phyloP scores from a whole-genome alignment of 2,797 vertebrate genomes.

The Pangasius larnaudii region DNA sequence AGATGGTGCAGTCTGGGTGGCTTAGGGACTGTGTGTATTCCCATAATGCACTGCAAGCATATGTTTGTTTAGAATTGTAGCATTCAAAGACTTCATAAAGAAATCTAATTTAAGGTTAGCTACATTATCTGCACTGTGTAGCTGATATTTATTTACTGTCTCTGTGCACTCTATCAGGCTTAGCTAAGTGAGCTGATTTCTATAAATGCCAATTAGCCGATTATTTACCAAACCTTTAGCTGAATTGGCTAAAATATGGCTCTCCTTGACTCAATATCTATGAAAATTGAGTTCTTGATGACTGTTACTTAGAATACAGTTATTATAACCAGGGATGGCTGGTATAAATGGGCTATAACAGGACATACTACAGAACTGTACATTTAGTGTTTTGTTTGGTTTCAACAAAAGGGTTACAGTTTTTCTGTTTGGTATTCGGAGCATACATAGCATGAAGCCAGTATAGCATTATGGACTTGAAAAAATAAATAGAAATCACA shows the following conservation, averaged over 20 bases:
- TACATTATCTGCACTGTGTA: background rate
- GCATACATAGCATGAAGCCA: background rate
- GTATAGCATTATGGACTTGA: background rate
- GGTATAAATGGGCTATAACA: background rate
- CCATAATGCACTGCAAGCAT: background rate
- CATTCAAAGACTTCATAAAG: background rate
- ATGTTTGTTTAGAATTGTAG: background rate
- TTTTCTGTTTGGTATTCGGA: background rate
- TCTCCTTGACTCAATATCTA: background rate
- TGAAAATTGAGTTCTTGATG: background rate
- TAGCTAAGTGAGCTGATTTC: background rate
- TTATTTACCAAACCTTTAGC: background rate
- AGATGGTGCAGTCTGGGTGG: background rate
- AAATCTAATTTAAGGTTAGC: background rate
- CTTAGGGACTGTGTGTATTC: background rate
- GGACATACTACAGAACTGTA: background rate
- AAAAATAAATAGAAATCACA: background rate
- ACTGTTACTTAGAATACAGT: background rate
- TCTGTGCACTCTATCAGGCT: background rate
- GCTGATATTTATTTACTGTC: background rate
- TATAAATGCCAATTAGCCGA: background rate
- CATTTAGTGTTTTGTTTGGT: background rate
- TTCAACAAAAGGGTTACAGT: background rate
- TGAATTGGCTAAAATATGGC: background rate
- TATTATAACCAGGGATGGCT: background rate